Evolutionary conservation across 2,888 invertebrate species (phyloP), one percentile per base, ranked within the genome.

Genomic region (Eupithecia dodoneata): DNA sequence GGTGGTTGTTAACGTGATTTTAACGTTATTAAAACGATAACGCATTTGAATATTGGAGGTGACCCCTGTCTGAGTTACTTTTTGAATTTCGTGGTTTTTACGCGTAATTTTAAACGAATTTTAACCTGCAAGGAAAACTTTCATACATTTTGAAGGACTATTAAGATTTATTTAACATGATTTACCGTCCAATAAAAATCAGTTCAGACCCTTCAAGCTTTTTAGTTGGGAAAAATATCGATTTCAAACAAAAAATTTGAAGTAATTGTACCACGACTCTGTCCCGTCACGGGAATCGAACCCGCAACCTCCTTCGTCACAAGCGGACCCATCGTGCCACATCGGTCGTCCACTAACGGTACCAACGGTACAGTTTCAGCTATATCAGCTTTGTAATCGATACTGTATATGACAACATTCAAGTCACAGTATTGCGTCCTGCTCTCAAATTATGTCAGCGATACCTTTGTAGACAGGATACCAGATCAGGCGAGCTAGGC

Each of bases 361-460:
- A 76, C 71, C 52, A 73, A 65, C 73, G 63, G 41, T 18, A 18
- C 13, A 30, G 18, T 47, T 47, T 47, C 10, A 70, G 70, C 42
- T 52, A 47, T 41, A 30, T 10, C 49, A 70, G 72, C 77, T 74
- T 72, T 72, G 77, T 42, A 72, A 77, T 74, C 72, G 77, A 77
- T 74, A 77, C 44, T 44, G 65, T 66, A 71, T 71, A 45, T 73
- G 71, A 74, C 74, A 76, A 72, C n/a, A 66, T 52, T 13, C 47
- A 45, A 45, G 45, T 45, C 69, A 10, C 69, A 13, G 66, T 66
- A 63, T 30, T 30, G 49, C 45, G 47, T 30, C 70, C 47, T 70
- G 70, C 45, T 70, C 72, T 72, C 41, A 75, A 77, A 75, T 72
- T 47, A 75, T 77, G 76, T 73, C 76, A 65, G 10, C 67, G 67